Conservation (phyloP, 2,888 invertebrate genomes). For the Erpobdella octoculata region DNA sequence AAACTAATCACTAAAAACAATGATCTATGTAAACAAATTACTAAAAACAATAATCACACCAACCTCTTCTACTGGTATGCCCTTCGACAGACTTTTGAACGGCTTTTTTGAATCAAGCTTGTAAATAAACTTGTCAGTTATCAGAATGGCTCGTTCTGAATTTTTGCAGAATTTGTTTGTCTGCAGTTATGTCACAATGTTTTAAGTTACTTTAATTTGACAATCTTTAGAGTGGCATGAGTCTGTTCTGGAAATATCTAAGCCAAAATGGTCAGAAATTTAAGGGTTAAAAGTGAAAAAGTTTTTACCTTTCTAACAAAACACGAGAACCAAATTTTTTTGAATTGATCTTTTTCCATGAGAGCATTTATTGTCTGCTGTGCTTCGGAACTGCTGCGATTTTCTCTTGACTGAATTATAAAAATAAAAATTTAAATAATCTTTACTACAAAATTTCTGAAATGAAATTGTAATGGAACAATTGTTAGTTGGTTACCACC, state of each 20-base stretch:
- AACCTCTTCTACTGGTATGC: constrained; percentile 70
- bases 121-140: constrained; percentile 76
- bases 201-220: not conserved
- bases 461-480: too few species aligned
- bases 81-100: constrained; percentile 78
- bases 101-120: constrained; percentile 74
- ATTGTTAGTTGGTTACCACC: too few species aligned
- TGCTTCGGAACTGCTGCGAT: constrained; percentile 61
- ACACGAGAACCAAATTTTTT: constrained; percentile 45
- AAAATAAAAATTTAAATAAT: too few species aligned
- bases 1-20: too few species aligned
- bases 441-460: too few species aligned
- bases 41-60: too few species aligned
- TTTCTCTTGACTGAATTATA: constrained; percentile 58
- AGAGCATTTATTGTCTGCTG: constrained; percentile 62
- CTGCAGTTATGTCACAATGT: constrained; percentile 11
- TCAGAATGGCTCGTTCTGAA: constrained; percentile 76
- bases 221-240: too few species aligned
- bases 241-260: too few species aligned
- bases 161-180: constrained; percentile 65
- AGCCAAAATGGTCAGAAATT: too few species aligned
- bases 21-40: too few species aligned
- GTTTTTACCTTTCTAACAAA: constrained; percentile 45
- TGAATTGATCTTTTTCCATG: constrained; percentile 63
- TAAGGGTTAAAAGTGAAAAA: too few species aligned